Base-by-base conservation (phyloP, 2,888 invertebrate species). In the Subacronicta megacephala region DNA sequence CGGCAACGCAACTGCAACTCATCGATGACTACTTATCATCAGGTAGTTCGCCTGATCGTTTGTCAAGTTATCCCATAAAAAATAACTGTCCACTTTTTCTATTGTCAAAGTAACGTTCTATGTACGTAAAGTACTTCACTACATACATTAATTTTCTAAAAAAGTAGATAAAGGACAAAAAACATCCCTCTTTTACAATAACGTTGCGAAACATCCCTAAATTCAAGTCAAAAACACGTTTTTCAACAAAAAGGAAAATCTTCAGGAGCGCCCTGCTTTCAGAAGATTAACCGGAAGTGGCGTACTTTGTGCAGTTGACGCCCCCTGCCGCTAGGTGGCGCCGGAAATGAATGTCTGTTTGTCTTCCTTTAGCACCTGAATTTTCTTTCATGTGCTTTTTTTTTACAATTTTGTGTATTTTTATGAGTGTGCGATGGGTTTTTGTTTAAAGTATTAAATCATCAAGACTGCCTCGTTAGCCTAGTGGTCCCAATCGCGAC, bases 271-370 rank as follows among this genome's bases (percentile, higher is more conserved):
- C 58, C 51, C 59, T 55, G 61, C 73, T 69, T 66, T 60, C 58
- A 62, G 62, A 68, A 75, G 78, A 78, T 75, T 76, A 80, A 77
- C 65, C 68, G 75, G 75, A 75, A 75, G 75, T 65, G 71, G 79
- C 80, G 80, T 75, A 75, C 77, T 81, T 78, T 81, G 80, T 83
- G 85, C 67, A 72, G 77, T 68, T 78, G 84, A 81, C 83, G 81
- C 78, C 55, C 59, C 75, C 75, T 53, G 69, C 69, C 62, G 71
- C 72, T 58, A 75, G 75, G 72, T 77, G 75, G 75, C 68, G 62
- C 75, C 85, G 87, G 87, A 88, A 85, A 88, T 88, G 84, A 84
- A 83, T 79, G 84, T 85, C 87, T 86, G 87, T 85, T 85, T 83
- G 82, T 85, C 83, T 85, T 86, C 84, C 84, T 80, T 71, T 75